A percentile compares a stretch with the other conserved stretches of the same genome.
Conservation (phyloP, 1,140 invertebrate species). For the Brachionus koreanus region DNA sequence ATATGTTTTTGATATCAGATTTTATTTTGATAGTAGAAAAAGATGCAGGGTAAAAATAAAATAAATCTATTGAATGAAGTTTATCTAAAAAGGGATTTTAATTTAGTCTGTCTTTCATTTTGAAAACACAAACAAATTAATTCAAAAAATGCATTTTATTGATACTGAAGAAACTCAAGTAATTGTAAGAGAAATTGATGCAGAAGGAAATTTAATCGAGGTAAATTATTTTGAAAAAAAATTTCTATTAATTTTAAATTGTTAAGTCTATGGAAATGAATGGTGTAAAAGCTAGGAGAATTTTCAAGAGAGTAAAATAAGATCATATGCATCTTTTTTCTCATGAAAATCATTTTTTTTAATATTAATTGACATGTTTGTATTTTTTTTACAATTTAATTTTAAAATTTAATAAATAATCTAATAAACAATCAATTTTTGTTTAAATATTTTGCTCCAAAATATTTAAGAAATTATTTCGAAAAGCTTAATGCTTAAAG, state of each 20-base stretch:
- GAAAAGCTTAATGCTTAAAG: no score
- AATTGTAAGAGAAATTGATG: conserved; percentile 16
- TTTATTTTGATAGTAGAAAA: conserved; percentile 44
- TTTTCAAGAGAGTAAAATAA: not conserved
- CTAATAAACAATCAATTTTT: no score
- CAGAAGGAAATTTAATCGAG: not conserved
- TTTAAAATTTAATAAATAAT: no score
- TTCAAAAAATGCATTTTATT: conserved; percentile 35
- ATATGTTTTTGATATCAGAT: conserved; percentile 36
- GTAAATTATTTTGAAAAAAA: not conserved
- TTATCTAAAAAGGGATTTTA: not conserved
- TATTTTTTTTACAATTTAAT: no score
- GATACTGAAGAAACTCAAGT: conserved; percentile 36
- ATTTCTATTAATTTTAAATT: no score
- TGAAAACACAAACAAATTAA: conserved; percentile 25
- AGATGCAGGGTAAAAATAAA: not conserved
- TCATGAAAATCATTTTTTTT: no score
- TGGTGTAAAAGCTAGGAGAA: conserved; percentile 15
- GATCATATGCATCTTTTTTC: not conserved
- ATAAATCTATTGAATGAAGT: not conserved
- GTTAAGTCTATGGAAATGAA: conserved; percentile 39
- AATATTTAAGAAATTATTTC: no score
- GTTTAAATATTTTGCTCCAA: no score
- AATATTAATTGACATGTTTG: no score
- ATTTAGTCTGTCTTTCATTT: conserved; percentile 41